Evolutionary conservation across 1,140 invertebrate species (phyloP).

Genomic region (Drosophila punjabiensis): DNA sequence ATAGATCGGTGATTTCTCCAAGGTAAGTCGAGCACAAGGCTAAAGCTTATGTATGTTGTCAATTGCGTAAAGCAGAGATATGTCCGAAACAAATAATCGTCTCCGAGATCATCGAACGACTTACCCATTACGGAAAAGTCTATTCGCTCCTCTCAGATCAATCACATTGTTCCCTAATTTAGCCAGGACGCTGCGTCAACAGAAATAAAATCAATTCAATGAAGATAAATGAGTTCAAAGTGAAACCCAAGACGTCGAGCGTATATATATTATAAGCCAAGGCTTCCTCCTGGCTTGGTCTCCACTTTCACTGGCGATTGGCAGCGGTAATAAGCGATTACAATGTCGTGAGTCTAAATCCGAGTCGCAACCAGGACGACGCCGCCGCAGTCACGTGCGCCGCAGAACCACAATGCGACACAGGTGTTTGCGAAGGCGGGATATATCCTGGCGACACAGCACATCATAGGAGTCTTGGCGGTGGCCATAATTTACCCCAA

Average conservation of each 20-base stretch:
- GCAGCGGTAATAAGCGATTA: constrained; percentile 52
- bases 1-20: constrained; percentile 46
- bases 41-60: constrained; percentile 58
- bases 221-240: constrained; percentile 67
- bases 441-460: constrained; percentile 24
- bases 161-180: constrained; percentile 42
- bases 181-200: constrained; percentile 18
- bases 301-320: constrained; percentile 25
- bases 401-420: constrained; percentile 18
- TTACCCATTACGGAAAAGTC: constrained; percentile 13
- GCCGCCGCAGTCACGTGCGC: constrained; percentile 58
- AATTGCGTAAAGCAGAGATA: constrained; percentile 30
- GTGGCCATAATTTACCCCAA: constrained; percentile 54
- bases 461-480: constrained; percentile 26
- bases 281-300: background rate
- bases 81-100: constrained; percentile 32
- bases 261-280: constrained; percentile 23
- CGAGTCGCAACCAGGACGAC: constrained; percentile 21
- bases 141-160: constrained; percentile 27
- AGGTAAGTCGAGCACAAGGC: constrained; percentile 66
- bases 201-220: constrained; percentile 56
- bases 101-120: constrained; percentile 13
- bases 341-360: constrained; percentile 43
- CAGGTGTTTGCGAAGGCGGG: constrained; percentile 46
- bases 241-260: constrained; percentile 23